Evolutionary conservation across 2,888 invertebrate species (phyloP), one percentile per base, ranked within the genome.

Genomic region (Caenorhabditis wallacei): DNA sequence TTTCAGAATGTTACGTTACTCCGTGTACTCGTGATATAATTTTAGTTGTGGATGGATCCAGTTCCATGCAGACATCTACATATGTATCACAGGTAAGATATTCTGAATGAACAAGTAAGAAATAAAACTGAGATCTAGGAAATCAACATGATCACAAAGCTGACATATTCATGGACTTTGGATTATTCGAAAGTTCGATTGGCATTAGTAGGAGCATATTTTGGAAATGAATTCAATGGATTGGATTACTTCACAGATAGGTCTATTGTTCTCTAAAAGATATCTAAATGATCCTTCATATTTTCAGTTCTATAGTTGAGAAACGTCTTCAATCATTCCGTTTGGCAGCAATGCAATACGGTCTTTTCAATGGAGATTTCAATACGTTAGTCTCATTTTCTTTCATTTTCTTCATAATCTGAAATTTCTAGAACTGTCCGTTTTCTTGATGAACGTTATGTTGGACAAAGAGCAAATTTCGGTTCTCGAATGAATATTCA

Each of bases 11-110:
- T 48, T 72, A 79, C 63, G 82, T 82, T 16, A 79, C 78, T n/a
- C 82, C 82, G 1, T 82, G 82, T 22, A 79, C 82, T 18, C 82
- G 82, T 63, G 82, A 82, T 40, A 24, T 82, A n/a, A 82, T 82
- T 11, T 40, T 82, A 8, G 82, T 82, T 0, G 68, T 82, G 4
- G 82, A 82, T 74, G 82, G 82, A 1, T 79, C 78, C n/a, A 72
- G 69, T 40, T 59, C 78, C 13, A 82, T 82, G 82, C 68, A 82
- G 20, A 82, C 82, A 16, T 79, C 56, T 46, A 74, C 82, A 1
- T 79, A 79, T 51, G 74, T 82, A 2, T 79, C 82, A 13, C 78
- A 82, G 56, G 80, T 74, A 53, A 40, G 24, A 68, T 53, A 26
- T 24, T 10, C 13, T 43, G 43, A 30, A 30, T 30, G 3, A 30